Evolutionary conservation across 2,113 vertebrate species (phyloP).

Genomic region (Sialia sialis): DNA sequence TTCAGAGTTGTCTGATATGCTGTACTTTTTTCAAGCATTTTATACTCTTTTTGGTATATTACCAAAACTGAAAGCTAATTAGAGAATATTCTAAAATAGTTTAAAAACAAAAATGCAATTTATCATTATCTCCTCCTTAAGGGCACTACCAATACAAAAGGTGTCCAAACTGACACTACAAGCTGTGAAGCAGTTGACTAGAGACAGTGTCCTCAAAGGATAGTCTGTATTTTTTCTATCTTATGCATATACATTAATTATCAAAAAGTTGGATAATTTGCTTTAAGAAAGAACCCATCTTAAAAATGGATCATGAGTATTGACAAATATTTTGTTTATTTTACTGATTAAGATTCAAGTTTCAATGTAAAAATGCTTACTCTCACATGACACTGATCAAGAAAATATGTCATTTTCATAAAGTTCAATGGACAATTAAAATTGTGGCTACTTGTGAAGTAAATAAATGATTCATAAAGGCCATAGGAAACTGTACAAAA

Average conservation of each 20-base stretch:
- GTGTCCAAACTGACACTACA: conserved; percentile 62
- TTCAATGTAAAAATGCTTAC: conserved; percentile 73
- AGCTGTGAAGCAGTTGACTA: conserved; percentile 60
- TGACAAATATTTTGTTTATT: conserved; percentile 62
- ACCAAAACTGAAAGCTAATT: neutral
- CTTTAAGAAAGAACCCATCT: conserved; percentile 71
- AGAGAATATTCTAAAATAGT: conserved; percentile 47
- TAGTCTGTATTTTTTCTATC: conserved; percentile 32
- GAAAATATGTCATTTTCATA: conserved; percentile 65
- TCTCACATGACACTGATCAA: conserved; percentile 47
- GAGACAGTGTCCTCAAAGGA: conserved; percentile 57
- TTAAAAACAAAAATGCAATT: conserved; percentile 65
- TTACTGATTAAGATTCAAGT: conserved; percentile 58
- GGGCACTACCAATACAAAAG: conserved; percentile 70
- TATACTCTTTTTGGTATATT: neutral
- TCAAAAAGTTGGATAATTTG: conserved; percentile 69
- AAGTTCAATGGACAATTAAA: conserved; percentile 57
- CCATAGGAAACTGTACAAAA: conserved; percentile 69
- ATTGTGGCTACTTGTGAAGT: conserved; percentile 35
- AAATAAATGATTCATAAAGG: conserved; percentile 68
- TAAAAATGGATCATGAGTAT: conserved; percentile 71
- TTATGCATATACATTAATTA: conserved; percentile 62
- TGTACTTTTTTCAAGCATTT: conserved; percentile 47
- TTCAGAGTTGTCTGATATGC: conserved; percentile 7
- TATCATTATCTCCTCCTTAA: conserved; percentile 58